Evolutionary conservation across 2,113 vertebrate species (phyloP).

Genomic region (Cochlearius cochlearius): DNA sequence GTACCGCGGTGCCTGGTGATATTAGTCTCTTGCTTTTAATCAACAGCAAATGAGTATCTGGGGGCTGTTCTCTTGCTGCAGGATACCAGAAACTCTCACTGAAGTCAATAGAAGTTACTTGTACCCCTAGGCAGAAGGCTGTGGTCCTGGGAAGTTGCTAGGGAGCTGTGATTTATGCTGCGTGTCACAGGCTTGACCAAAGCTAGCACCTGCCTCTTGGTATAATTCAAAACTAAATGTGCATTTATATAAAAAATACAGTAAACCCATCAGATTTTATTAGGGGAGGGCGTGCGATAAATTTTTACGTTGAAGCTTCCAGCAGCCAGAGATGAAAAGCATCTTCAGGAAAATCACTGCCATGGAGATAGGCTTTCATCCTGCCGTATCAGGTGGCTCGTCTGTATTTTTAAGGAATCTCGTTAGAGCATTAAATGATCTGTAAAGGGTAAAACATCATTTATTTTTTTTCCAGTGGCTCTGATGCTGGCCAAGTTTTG

Average conservation of each 20-base stretch:
- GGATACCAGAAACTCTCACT: neutral
- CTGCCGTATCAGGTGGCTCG: neutral
- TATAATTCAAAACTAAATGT: constrained; percentile 54
- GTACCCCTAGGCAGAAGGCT: neutral
- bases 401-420: constrained; percentile 26
- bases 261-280: constrained; percentile 58
- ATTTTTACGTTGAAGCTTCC: constrained; percentile 41
- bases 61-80: neutral
- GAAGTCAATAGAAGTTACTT: constrained; percentile 13
- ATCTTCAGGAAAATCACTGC: constrained; percentile 13
- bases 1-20: neutral
- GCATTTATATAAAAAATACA: constrained; percentile 53
- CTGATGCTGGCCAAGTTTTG: neutral
- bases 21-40: constrained; percentile 37
- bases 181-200: neutral
- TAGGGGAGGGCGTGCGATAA: constrained; percentile 3
- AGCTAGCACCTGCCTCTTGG: neutral
- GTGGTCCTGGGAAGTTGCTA: neutral
- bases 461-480: neutral
- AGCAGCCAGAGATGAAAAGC: constrained; percentile 35
- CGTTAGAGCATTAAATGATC: constrained; percentile 41
- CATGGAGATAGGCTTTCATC: constrained; percentile 27
- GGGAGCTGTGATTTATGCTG: constrained; percentile 9
- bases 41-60: constrained; percentile 1
- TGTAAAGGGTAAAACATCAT: constrained; percentile 30